Percentiles rank a stretch among this genome's conserved stretches.
Conservation (phyloP, 64 coral and sea anemone species). For the Orbicella faveolata region DNA sequence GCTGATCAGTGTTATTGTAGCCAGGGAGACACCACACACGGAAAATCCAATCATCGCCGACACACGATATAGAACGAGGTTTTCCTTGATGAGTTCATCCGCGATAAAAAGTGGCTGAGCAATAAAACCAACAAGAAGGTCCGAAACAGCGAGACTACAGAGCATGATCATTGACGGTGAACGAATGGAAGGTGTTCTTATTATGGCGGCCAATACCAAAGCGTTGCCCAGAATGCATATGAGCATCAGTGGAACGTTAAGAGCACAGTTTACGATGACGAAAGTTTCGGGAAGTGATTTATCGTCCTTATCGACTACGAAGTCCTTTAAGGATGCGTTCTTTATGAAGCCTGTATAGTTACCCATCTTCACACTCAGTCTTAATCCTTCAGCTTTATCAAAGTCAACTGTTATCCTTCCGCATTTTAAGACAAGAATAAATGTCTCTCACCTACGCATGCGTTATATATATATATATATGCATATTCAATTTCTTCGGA, state of each 20-base stretch:
- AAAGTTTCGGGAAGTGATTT: background rate
- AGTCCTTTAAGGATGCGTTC: too few relatives aligned
- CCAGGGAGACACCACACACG: background rate
- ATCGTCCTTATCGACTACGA: background rate
- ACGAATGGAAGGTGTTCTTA: background rate
- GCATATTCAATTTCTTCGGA: too few relatives aligned
- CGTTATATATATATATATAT: too few relatives aligned
- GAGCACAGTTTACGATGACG: background rate
- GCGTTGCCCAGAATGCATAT: background rate
- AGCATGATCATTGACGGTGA: background rate
- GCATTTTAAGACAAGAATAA: too few relatives aligned
- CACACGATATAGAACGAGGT: background rate
- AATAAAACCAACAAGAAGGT: constrained; percentile 11
- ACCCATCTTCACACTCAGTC: too few relatives aligned
- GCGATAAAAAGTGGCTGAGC: constrained; percentile 7
- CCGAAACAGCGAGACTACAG: constrained; percentile 1
- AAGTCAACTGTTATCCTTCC: too few relatives aligned
- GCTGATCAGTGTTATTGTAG: background rate
- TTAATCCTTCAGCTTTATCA: too few relatives aligned
- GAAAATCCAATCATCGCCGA: background rate
- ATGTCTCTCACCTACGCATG: too few relatives aligned
- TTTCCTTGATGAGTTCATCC: background rate
- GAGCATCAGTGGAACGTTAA: background rate
- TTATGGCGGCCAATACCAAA: constrained; percentile 9
- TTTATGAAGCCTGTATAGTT: too few relatives aligned